Conservation (phyloP, 2,888 invertebrate genomes). For the Cataglyphis livida region DNA sequence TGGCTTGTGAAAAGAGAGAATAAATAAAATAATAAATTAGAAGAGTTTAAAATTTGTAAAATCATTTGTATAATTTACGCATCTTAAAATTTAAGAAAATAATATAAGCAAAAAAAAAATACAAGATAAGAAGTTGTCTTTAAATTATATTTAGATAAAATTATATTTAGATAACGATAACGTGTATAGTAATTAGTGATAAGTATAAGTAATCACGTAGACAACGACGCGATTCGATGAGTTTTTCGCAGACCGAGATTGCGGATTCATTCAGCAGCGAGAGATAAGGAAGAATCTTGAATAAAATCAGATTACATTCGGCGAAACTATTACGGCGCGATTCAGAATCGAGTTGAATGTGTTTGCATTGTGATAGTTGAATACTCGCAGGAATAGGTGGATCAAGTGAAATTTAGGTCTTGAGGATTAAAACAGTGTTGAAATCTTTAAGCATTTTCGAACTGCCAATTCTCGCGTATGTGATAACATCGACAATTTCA, state of each 20-base stretch:
- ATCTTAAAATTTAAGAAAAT: neutral
- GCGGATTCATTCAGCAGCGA: conserved; percentile 29
- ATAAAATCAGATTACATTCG: conserved; percentile 67
- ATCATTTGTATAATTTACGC: neutral
- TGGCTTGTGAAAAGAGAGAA: neutral
- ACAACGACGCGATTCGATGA: neutral
- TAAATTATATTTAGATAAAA: neutral
- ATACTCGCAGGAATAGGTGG: conserved; percentile 62
- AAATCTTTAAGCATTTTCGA: conserved; percentile 51
- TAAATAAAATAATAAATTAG: neutral
- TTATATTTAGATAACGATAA: neutral
- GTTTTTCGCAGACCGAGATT: conserved; percentile 1
- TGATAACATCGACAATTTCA: conserved; percentile 55
- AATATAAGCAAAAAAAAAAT: neutral
- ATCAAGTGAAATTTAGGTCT: conserved; percentile 64
- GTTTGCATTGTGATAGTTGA: conserved; percentile 60
- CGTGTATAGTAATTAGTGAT: neutral
- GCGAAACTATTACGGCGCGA: conserved; percentile 54
- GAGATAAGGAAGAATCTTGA: conserved; percentile 48
- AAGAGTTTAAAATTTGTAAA: neutral
- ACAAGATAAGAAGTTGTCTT: neutral
- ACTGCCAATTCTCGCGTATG: conserved; percentile 46
- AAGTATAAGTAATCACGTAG: neutral
- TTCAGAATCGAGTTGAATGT: conserved; percentile 63
- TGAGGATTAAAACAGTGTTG: conserved; percentile 63